phyloP scores from a whole-genome alignment of 2,113 vertebrate genomes.

The Stigmatopora argus region DNA sequence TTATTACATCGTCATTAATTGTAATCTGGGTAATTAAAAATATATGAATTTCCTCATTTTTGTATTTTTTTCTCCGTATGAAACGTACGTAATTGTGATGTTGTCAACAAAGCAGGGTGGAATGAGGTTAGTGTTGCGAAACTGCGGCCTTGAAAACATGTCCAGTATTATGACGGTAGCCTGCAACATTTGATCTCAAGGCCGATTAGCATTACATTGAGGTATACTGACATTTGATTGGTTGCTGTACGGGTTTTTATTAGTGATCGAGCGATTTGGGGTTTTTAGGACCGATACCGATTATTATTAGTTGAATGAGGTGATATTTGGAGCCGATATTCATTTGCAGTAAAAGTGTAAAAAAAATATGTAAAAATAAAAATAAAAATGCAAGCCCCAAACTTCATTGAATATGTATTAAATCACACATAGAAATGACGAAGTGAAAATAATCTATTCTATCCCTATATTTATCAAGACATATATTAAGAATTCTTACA shows the following conservation, averaged over 20 bases:
- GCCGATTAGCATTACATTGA: background rate
- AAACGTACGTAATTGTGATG: background rate
- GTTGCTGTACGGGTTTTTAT: background rate
- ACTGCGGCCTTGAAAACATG: slow-evolving; percentile 6
- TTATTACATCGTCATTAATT: background rate
- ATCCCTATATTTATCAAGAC: too few relatives aligned
- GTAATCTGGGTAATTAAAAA: background rate
- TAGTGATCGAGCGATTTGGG: too few relatives aligned
- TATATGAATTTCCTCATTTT: background rate
- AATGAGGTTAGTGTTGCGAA: slow-evolving; percentile 1
- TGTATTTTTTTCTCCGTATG: background rate
- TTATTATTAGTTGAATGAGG: too few relatives aligned
- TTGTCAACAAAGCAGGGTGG: slow-evolving; percentile 4
- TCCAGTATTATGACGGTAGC: background rate
- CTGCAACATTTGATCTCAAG: background rate
- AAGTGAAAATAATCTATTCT: too few relatives aligned
- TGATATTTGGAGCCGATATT: too few relatives aligned
- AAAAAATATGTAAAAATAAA: too few relatives aligned
- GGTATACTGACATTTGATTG: background rate
- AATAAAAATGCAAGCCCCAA: too few relatives aligned
- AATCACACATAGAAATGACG: too few relatives aligned
- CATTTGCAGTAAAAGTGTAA: too few relatives aligned
- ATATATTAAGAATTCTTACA: too few relatives aligned
- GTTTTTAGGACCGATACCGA: too few relatives aligned
- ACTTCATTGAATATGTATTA: too few relatives aligned